Percentiles rank a stretch among this genome's conserved stretches.
Evolutionary conservation across 2,113 vertebrate genomes (phyloP).

Genomic region (Corapipo altera): DNA sequence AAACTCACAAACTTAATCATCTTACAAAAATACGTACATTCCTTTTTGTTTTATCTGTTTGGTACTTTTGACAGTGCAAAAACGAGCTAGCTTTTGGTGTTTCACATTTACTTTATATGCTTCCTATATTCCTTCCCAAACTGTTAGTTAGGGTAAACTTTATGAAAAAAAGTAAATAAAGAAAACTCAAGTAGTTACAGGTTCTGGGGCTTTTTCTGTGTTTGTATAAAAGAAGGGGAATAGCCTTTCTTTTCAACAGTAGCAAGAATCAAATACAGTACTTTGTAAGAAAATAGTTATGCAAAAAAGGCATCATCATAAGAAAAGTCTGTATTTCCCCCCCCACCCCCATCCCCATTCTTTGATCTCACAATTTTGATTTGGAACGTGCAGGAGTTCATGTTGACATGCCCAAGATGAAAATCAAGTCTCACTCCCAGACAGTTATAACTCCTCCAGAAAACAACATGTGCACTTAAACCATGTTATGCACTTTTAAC

Average conservation of each 20-base stretch:
- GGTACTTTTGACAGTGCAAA: neutral
- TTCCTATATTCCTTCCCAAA: neutral
- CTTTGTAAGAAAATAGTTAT: neutral
- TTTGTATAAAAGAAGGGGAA: neutral
- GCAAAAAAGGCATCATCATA: neutral
- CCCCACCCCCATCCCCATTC: slow-evolving; percentile 16
- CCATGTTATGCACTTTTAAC: neutral
- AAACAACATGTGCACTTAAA: slow-evolving; percentile 36
- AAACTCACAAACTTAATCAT: neutral
- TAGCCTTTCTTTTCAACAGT: neutral
- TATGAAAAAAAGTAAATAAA: neutral
- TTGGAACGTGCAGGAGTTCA: slow-evolving; percentile 16
- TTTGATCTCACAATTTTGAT: neutral
- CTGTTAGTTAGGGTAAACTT: neutral
- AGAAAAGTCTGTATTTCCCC: neutral
- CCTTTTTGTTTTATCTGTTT: neutral
- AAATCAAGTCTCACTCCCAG: slow-evolving; percentile 39
- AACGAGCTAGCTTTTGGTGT: neutral
- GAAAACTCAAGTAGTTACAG: neutral
- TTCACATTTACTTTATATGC: neutral
- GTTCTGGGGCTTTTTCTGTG: neutral
- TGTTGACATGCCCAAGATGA: slow-evolving; percentile 52
- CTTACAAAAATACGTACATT: neutral
- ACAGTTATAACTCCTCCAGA: slow-evolving; percentile 10
- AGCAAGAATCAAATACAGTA: neutral